Conservation (phyloP, 2,888 invertebrate species). For the Mesorhabditis belari region DNA sequence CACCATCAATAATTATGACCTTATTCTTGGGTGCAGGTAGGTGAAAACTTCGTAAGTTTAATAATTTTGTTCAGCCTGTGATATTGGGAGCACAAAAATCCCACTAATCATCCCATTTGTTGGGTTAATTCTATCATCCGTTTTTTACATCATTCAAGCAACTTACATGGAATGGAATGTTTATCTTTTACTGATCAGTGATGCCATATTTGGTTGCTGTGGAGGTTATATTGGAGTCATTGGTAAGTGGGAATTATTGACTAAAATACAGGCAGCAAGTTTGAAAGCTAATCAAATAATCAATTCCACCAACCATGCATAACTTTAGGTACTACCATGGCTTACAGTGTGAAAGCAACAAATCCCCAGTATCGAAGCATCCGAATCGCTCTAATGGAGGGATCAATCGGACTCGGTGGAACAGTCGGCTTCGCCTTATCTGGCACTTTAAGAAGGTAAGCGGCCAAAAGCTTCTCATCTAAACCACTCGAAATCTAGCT, state of each 20-base stretch:
- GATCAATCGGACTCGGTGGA: slow-evolving; percentile 54
- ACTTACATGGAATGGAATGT: slow-evolving; percentile 43
- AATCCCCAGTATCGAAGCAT: slow-evolving; percentile 42
- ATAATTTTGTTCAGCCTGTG: slow-evolving; percentile 45
- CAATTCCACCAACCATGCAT: too few species aligned
- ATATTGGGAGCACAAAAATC: slow-evolving; percentile 54
- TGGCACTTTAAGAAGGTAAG: slow-evolving; percentile 51
- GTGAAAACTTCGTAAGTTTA: background rate
- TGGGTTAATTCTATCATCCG: slow-evolving; percentile 46
- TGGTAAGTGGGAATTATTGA: slow-evolving; percentile 34
- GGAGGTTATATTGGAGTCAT: slow-evolving; percentile 54
- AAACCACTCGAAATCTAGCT: too few species aligned
- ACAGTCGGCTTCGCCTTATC: slow-evolving; percentile 53
- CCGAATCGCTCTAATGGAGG: slow-evolving; percentile 54
- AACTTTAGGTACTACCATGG: slow-evolving; percentile 49
- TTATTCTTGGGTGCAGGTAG: slow-evolving; percentile 52
- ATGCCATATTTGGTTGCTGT: slow-evolving; percentile 52
- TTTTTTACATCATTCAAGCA: slow-evolving; percentile 52
- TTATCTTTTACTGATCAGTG: slow-evolving; percentile 52
- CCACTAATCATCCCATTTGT: slow-evolving; percentile 54
- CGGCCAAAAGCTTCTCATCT: slow-evolving; percentile 1
- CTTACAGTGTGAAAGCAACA: slow-evolving; percentile 53
- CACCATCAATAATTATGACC: slow-evolving; percentile 53
- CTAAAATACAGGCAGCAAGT: background rate
- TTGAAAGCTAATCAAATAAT: too few species aligned